Percentiles rank a stretch among this genome's conserved stretches.
phyloP scores from a whole-genome alignment of 2,888 invertebrate genomes.

The Allophyes oxyacanthae region DNA sequence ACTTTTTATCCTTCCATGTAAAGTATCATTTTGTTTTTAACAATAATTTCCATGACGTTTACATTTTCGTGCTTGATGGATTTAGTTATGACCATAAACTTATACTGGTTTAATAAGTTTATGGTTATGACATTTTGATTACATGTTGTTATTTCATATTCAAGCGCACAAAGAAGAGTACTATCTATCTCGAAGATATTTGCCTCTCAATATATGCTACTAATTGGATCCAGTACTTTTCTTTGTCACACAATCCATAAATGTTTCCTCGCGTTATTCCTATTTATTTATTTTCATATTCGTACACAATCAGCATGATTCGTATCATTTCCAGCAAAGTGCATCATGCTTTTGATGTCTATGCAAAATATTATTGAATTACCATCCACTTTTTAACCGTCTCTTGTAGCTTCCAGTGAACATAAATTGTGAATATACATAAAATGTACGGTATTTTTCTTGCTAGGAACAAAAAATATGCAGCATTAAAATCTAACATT shows the following conservation, averaged over 20 bases:
- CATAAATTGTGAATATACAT: conserved; percentile 55
- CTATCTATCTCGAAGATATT: conserved; percentile 53
- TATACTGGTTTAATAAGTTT: too few relatives aligned
- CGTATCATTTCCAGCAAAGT: conserved; percentile 80
- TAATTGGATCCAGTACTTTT: conserved; percentile 72
- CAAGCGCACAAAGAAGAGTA: conserved; percentile 75
- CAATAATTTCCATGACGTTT: conserved; percentile 71
- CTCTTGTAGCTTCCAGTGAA: conserved; percentile 66
- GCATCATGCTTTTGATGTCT: conserved; percentile 89
- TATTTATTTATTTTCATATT: conserved; percentile 74
- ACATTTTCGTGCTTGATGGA: conserved; percentile 80
- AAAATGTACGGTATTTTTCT: conserved; percentile 50
- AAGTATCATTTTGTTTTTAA: conserved; percentile 69
- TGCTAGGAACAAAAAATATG: conserved; percentile 51
- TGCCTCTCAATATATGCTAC: neutral
- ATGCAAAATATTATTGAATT: conserved; percentile 72
- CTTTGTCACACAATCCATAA: conserved; percentile 69
- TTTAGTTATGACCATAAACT: too few relatives aligned
- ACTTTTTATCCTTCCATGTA: conserved; percentile 82
- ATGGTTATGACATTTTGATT: conserved; percentile 68
- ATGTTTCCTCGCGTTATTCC: conserved; percentile 67
- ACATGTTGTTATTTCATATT: conserved; percentile 68
- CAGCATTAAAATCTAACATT: conserved; percentile 55
- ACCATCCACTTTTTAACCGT: conserved; percentile 62
- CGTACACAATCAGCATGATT: conserved; percentile 84